Evolutionary conservation across 35 echinoderm and acorn worm species (phyloP), one percentile per base, ranked within the genome.

Genomic region (Apostichopus californicus): DNA sequence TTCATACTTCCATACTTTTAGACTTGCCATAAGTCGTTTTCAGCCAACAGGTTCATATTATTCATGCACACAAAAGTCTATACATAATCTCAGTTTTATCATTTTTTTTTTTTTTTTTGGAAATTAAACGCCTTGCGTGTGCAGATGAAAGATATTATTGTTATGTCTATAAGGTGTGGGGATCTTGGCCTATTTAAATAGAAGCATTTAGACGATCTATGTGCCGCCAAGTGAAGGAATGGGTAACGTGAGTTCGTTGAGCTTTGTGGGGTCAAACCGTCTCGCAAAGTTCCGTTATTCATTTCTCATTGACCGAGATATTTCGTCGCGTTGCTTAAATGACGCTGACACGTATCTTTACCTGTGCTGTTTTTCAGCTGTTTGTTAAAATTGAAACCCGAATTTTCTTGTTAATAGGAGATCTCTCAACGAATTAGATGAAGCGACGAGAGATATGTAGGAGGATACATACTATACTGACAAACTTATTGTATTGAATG

Each of bases 291-390:
- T 85, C 81, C 56, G 54, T 85, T 85, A 85, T 22, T 58, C 81
- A 58, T 85, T 85, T 85, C 81, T 58, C n/a, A 22, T 58, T 59
- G 81, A 85, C 81, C 81, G 55, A 85, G 56, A 58, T 85, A 85
- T 58, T 60, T 85, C 81, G 57, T 85, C 81, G 56, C 81, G 18
- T 59, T 85, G 12, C 21, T 55, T 85, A n/a, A 85, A 54, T 59
- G 28, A 5, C 24, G 81, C 58, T 85, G 81, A 85, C 81, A 10
- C 57, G 6, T 17, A 59, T 85, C 81, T 85, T 83, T n/a, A 85
- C 81, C 81, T 85, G 56, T 5, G 12, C 57, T 57, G 71, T 75
- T 75, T 61, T 75, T 75, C 71, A 75, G 71, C 71, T 75, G 71
- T 75, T 75, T 75, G 20, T 75, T 75, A 75, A 73, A 75, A 18